phyloP scores from a whole-genome alignment of 1,140 invertebrate species.

The Chrysopa pallens region DNA sequence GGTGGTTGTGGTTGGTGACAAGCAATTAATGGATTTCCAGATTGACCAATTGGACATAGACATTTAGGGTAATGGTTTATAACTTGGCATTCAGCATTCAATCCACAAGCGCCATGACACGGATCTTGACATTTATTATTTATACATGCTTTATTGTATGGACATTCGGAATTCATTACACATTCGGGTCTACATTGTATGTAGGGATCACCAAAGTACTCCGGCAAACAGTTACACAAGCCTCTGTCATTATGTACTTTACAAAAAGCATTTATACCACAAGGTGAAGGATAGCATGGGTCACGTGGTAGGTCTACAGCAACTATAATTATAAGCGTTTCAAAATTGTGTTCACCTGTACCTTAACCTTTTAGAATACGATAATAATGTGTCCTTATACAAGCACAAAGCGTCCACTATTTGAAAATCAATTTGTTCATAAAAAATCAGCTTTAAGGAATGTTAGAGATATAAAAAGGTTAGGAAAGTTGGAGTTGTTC shows the following conservation, averaged over 20 bases:
- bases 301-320: constrained; percentile 26
- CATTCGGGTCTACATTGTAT: constrained; percentile 63
- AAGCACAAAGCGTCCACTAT: no score
- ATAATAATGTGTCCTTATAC: no score
- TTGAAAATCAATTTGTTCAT: no score
- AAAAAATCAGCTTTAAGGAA: no score
- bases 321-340: constrained; percentile 20
- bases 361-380: no score
- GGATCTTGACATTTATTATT: constrained; percentile 70
- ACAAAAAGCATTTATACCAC: constrained; percentile 64
- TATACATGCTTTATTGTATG: constrained; percentile 51
- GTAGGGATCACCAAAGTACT: constrained; percentile 71
- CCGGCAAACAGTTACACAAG: constrained; percentile 59
- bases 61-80: constrained; percentile 68
- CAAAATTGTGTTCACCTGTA: no score
- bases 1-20: constrained; percentile 39
- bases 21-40: constrained; percentile 53
- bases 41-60: constrained; percentile 52
- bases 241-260: constrained; percentile 56
- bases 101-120: constrained; percentile 58
- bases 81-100: constrained; percentile 66
- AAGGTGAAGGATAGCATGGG: constrained; percentile 67
- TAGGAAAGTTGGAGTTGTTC: no score
- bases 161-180: constrained; percentile 63
- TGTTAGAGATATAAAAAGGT: no score